These are phyloP conservation scores for Littorina saxatilis DNA, from an alignment of 1,140 invertebrate species.

Conservation along the genomic window DNA sequence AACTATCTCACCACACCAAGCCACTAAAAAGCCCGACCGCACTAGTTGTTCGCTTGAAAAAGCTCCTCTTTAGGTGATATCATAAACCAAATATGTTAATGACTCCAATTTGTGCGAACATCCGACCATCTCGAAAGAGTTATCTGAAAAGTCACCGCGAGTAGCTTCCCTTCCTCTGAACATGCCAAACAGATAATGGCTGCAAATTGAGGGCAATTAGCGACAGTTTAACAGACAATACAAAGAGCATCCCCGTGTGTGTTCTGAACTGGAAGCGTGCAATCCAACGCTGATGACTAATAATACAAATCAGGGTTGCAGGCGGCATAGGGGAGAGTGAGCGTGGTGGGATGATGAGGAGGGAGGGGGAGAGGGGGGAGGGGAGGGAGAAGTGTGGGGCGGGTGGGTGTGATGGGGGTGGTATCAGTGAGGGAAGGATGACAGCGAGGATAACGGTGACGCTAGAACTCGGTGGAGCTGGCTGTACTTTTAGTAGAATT, in stretches of 20 bases:
- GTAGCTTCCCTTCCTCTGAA: not conserved
- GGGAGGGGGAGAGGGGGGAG: not conserved
- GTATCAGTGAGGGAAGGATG: not conserved
- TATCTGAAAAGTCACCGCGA: not conserved
- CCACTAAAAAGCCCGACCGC: too few relatives aligned
- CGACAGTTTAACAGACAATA: slow-evolving; percentile 15
- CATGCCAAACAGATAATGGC: not conserved
- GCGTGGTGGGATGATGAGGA: not conserved
- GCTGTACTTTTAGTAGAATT: too few relatives aligned
- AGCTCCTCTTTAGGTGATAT: not conserved
- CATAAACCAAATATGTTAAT: not conserved
- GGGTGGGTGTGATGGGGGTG: not conserved
- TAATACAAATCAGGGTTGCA: not conserved
- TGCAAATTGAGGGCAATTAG: slow-evolving; percentile 2
- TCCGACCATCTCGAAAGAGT: slow-evolving; percentile 12
- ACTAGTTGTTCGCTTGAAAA: not conserved
- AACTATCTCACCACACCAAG: not conserved
- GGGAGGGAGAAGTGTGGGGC: not conserved
- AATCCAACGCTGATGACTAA: slow-evolving; percentile 16
- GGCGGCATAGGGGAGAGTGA: too few relatives aligned
- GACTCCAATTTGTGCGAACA: not conserved
- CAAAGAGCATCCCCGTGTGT: slow-evolving; percentile 19
- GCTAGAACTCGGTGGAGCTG: not conserved
- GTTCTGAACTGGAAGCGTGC: not conserved
- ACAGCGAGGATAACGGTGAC: not conserved